phyloP scores from a whole-genome alignment of 1,140 invertebrate genomes.

The Ceratitis capitata region DNA sequence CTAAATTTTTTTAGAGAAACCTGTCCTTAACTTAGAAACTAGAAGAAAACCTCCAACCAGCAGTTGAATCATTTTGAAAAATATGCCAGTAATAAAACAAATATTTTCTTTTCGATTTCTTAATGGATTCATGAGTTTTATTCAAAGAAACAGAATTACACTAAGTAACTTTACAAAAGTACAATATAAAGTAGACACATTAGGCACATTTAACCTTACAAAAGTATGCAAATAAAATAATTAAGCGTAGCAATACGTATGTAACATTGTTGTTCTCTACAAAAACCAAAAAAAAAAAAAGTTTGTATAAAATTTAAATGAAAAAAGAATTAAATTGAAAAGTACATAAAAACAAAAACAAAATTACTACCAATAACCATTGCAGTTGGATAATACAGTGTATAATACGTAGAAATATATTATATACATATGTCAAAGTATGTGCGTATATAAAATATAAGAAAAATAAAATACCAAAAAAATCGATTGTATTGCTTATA shows the following conservation, averaged over 20 bases:
- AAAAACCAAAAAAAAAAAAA: no score
- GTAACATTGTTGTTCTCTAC: not conserved
- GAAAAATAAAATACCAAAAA: not conserved
- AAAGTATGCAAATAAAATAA: constrained; percentile 31
- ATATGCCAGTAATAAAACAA: not conserved
- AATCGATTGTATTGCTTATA: not conserved
- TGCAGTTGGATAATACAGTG: not conserved
- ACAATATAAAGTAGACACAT: constrained; percentile 32
- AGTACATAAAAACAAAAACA: not conserved
- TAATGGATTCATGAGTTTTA: constrained; percentile 27
- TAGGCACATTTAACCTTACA: constrained; percentile 33
- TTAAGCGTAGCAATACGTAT: constrained; percentile 22
- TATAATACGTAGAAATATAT: not conserved
- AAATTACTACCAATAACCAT: not conserved
- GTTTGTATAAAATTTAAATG: not conserved
- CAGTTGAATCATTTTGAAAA: no score
- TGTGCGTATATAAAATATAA: not conserved
- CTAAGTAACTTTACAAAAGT: constrained; percentile 28
- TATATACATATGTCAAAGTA: not conserved
- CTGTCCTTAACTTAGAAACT: no score
- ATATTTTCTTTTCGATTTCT: not conserved
- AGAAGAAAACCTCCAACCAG: no score
- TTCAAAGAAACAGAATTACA: constrained; percentile 27
- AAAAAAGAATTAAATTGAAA: not conserved
- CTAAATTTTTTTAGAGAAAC: no score